Conservation (phyloP, 1,140 invertebrate species). For the Drosophila carrolli region DNA sequence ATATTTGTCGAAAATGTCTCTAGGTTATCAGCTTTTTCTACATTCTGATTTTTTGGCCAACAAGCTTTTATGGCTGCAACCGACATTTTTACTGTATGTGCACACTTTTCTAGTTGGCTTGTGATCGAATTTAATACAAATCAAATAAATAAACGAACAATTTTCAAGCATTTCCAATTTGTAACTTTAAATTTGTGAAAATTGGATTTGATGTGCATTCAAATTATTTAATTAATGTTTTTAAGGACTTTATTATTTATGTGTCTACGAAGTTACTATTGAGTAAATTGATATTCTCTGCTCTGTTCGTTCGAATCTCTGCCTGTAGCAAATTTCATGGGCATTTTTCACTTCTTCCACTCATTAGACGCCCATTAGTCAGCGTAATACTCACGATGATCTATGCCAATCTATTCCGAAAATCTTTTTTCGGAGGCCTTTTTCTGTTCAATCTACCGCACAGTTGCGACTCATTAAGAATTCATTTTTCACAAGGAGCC, state of each 20-base stretch:
- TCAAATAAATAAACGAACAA: no score
- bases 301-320: background rate
- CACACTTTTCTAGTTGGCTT: no score
- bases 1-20: background rate
- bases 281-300: background rate
- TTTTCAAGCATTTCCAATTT: no score
- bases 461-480: conserved; percentile 58
- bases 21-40: conserved; percentile 1
- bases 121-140: no score
- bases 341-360: conserved; percentile 29
- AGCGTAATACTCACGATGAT: conserved; percentile 34
- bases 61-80: background rate
- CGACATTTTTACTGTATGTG: background rate
- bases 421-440: background rate
- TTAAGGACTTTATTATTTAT: no score
- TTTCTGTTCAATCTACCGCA: conserved; percentile 26
- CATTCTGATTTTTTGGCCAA: background rate
- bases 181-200: background rate
- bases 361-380: conserved; percentile 45
- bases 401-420: conserved; percentile 30
- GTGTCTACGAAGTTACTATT: no score
- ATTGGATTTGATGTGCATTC: no score
- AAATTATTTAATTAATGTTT: no score
- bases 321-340: background rate
- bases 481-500: conserved; percentile 56